Evolutionary conservation across 2,113 vertebrate genomes (phyloP), one percentile per base, ranked within the genome.

Genomic region (Channa argus): DNA sequence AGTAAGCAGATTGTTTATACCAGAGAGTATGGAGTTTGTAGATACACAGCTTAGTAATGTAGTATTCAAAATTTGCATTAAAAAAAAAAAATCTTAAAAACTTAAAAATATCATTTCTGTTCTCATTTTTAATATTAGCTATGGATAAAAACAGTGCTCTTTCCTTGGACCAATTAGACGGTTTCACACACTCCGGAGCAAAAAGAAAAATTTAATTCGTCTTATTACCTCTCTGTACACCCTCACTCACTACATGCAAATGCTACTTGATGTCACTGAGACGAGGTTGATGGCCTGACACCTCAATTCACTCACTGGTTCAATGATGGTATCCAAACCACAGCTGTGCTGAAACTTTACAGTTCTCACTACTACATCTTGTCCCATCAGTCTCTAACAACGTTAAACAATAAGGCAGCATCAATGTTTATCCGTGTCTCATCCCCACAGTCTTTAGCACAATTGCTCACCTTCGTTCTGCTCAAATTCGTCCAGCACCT

Each of bases 401-500:
- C 39, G 0, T 52, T 64, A 67, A 24, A 24, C 1, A 24, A 24
- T 24, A 24, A 24, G 24, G 1, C 24, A 24, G 24, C 24, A 69
- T 77, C 72, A 58, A 8, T 0, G 24, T 61, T 49, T 41, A 45
- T 74, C 55, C 9, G 14, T 2, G 5, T 47, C 36, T 73, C 8
- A 1, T 49, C 49, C 56, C 70, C 4, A 45, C 63, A 46, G 39
- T 33, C 5, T 41, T 34, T 13, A 13, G 34, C 0, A 2, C 58
- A 2, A 12, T 0, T 3, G n/a, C 82, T 94, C 90, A 99, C 98
- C 98, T 98, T 98, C 96, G 64, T 98, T 98, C 95, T 98, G 96
- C 92, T 99, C 98, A 88, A 99, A 99, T 92, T 99, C 98, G 75
- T 99, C 98, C 95, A 99, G 95, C 90, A 99, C 98, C 95, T 98